phyloP scores from a whole-genome alignment of 1,140 invertebrate genomes.

The Lutraria rhynchaena region DNA sequence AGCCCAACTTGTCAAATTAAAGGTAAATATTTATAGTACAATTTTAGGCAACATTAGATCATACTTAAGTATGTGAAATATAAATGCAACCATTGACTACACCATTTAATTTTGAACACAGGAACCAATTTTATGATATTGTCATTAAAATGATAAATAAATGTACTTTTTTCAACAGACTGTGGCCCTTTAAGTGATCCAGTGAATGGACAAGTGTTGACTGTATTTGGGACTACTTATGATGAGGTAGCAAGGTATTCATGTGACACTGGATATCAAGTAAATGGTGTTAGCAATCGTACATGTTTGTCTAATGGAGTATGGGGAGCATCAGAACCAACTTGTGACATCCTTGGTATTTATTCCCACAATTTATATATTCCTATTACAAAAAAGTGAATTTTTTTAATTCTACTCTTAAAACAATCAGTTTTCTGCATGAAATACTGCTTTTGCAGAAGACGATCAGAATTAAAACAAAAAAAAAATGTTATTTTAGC shows the following conservation, averaged over 20 bases:
- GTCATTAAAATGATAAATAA: too few species aligned
- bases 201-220: slow-evolving; percentile 26
- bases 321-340: slow-evolving; percentile 26
- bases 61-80: not conserved
- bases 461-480: too few species aligned
- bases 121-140: not conserved
- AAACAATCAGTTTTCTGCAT: too few species aligned
- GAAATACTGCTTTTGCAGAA: too few species aligned
- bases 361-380: too few species aligned
- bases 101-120: not conserved
- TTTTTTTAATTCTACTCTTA: too few species aligned
- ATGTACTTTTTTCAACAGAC: slow-evolving; percentile 15
- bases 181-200: slow-evolving; percentile 30
- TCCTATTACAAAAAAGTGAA: too few species aligned
- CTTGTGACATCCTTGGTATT: slow-evolving; percentile 27
- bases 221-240: slow-evolving; percentile 35
- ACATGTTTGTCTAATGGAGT: slow-evolving; percentile 25
- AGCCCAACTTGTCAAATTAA: slow-evolving; percentile 47
- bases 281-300: slow-evolving; percentile 18
- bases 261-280: slow-evolving; percentile 31
- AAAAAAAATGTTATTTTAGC: too few species aligned
- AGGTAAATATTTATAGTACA: too few species aligned
- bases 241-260: slow-evolving; percentile 21
- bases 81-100: not conserved
- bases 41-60: too few species aligned